A percentile compares a stretch with the other conserved stretches of the same genome.
Conservation (phyloP, 2,113 vertebrate genomes). For the Rhinichthys klamathensis region DNA sequence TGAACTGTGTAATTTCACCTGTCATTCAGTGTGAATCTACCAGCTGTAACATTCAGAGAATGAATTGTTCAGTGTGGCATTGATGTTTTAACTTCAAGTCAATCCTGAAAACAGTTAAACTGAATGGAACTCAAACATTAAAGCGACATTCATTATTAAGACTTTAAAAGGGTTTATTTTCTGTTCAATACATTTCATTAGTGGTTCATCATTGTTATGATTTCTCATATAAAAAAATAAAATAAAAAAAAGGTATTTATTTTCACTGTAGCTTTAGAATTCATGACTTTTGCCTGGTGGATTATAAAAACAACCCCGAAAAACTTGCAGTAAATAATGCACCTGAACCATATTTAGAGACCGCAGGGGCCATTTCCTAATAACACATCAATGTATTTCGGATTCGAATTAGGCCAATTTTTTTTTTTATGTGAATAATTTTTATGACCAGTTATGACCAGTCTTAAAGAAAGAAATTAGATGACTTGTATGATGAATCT, state of each 20-base stretch:
- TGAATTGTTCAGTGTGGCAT: background rate
- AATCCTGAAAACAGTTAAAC: background rate
- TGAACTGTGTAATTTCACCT: background rate
- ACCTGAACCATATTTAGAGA: background rate
- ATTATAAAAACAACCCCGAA: background rate
- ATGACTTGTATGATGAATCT: no score
- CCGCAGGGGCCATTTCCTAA: background rate
- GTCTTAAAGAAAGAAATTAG: no score
- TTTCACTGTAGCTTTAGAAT: background rate
- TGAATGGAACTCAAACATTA: background rate
- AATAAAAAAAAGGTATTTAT: background rate
- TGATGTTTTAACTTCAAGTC: background rate
- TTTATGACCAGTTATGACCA: no score
- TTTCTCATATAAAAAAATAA: no score
- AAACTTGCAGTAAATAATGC: background rate
- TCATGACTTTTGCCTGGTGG: background rate
- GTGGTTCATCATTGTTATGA: background rate
- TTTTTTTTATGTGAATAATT: no score
- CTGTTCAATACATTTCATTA: background rate
- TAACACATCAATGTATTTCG: no score
- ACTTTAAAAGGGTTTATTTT: background rate
- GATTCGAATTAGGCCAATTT: no score
- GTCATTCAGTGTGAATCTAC: background rate
- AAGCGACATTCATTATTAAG: background rate
- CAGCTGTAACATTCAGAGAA: constrained; percentile 1